Evolutionary conservation across 2,888 invertebrate species (phyloP), one percentile per base, ranked within the genome.

Genomic region (Lumbricus terrestris): DNA sequence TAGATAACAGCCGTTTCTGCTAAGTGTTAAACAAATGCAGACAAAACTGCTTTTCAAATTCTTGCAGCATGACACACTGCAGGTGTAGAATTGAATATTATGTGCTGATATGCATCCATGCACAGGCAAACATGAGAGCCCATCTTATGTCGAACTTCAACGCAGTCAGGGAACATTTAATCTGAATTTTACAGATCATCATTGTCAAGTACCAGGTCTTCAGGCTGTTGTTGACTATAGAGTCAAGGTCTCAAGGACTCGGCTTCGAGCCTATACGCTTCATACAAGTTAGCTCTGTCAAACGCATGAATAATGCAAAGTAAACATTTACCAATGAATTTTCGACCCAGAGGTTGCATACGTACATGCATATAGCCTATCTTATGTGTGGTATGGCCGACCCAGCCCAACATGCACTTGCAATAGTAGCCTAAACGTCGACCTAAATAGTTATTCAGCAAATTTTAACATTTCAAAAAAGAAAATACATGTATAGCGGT

Each of bases 151-250:
- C 54, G 23, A 29, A 23, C 69, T n/a, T 69, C 69, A 69, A n/a
- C n/a, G n/a, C 69, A 69, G 69, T n/a, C 69, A 69, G 69, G 13
- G 6, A 6, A 69, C 69, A 69, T 69, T 11, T 69, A 69, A 69
- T 69, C 69, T 69, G 69, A 69, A 69, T 69, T 69, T 69, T n/a
- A 69, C 69, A 69, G 69, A 69, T n/a, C 69, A 69, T 69, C 69
- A n/a, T n/a, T 69, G 69, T 69, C 69, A n/a, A 69, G 69, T 69
- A n/a, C 8, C 29, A 69, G n/a, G n/a, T 69, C 69, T 69, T 69
- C 6, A 69, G 47, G 69, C 69, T 69, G n/a, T n/a, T n/a, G n/a
- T 69, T 69, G 69, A 69, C 69, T n/a, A 47, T 20, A 11, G 29
- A 69, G 69, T 69, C 69, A 69, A 69, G 69, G 69, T n/a, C 69